Evolutionary conservation across 2,113 vertebrate genomes (phyloP), one percentile per base, ranked within the genome.

Genomic region (Urocolius indicus): DNA sequence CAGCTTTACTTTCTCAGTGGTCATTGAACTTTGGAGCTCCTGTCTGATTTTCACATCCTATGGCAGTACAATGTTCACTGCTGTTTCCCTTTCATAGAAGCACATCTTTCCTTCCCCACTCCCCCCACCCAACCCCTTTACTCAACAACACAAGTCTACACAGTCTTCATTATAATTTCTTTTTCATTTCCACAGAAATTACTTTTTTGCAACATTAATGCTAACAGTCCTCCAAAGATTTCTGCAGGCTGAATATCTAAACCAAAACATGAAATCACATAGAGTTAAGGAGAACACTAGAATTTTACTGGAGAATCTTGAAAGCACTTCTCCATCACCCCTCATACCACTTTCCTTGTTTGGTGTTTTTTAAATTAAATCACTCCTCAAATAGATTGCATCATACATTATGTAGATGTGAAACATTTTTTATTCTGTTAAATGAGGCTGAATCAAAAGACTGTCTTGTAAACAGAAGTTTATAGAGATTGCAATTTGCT

Each of bases 71-170:
- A 79, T 30, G 49, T 71, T 52, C 75, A 69, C 38, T 61, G 91
- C 68, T 83, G 43, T 77, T 94, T 95, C 38, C 52, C 69, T 85
- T 92, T 69, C 72, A 90, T 6, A 95, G 29, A 91, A 90, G 41
- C 1, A 1, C 29, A 55, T 84, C 75, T 82, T 92, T 91, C 52
- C n/a, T 76, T 84, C 76, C 41, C 45, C 32, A n/a, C n/a, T n/a
- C n/a, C n/a, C n/a, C n/a, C n/a, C n/a, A n/a, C 57, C 16, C 38
- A 9, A 41, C 38, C 29, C 9, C 11, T 49, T 52, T 93, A 59
- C 23, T 86, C 57, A 65, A 17, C 34, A 65, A 36, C 49, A 9
- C 41, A 27, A 65, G 27, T 32, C 43, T 57, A 76, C 46, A 87
- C 29, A 92, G 77, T 6, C 46, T 89, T 77, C 72, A 83, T 82